phyloP scores from a whole-genome alignment of 2,113 vertebrate genomes.

The Micromys minutus region DNA sequence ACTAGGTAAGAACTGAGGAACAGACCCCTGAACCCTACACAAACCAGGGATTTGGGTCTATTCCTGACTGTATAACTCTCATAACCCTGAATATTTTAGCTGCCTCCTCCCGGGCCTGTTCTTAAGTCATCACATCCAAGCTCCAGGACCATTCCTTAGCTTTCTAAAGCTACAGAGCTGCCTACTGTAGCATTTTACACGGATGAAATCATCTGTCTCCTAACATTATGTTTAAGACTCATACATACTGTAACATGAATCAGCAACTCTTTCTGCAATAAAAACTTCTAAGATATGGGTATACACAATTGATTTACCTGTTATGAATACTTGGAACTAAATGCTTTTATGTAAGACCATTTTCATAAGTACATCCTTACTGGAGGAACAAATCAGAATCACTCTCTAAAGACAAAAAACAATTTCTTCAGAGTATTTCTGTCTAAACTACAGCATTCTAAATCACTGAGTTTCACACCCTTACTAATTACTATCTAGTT shows the following conservation, averaged over 20 bases:
- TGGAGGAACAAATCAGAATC: background rate
- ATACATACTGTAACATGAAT: background rate
- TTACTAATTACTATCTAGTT: background rate
- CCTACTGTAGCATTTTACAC: background rate
- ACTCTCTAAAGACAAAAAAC: background rate
- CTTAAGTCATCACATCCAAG: background rate
- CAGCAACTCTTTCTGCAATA: background rate
- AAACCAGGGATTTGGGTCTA: background rate
- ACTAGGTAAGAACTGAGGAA: background rate
- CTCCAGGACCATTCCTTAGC: background rate
- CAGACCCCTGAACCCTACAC: background rate
- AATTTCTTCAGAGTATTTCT: background rate
- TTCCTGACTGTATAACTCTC: background rate
- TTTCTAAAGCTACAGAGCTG: background rate
- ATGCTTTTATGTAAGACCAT: background rate
- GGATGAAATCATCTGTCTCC: background rate
- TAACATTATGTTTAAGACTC: background rate
- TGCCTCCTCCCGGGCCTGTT: background rate
- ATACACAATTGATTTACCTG: background rate
- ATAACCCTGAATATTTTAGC: background rate
- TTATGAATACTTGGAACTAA: background rate
- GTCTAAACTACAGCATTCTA: background rate
- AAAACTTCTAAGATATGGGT: background rate
- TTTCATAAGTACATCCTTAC: conserved; percentile 12
- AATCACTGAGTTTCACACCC: background rate